These are phyloP conservation scores for Accipiter virgatus DNA, from an alignment of 2,113 vertebrate genomes.

Conservation along the genomic window DNA sequence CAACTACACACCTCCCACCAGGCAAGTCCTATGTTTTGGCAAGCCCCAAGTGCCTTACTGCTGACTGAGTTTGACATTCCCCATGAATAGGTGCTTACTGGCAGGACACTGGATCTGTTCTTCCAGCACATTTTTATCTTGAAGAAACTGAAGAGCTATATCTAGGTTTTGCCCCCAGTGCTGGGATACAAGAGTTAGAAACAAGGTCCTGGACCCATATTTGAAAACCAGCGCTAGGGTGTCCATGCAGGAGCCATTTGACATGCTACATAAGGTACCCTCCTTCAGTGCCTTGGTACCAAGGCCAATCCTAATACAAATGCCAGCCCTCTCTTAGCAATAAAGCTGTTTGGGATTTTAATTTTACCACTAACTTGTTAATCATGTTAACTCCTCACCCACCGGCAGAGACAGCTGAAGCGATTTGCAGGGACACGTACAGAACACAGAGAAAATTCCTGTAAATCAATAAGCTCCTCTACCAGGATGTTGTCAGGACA, in stretches of 20 bases:
- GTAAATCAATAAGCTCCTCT: background rate
- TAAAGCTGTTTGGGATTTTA: background rate
- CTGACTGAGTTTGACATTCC: background rate
- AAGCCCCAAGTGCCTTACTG: background rate
- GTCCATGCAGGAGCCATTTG: background rate
- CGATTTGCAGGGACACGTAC: background rate
- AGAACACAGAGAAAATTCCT: background rate
- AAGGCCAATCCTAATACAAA: background rate
- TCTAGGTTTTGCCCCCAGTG: background rate
- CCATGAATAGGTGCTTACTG: background rate
- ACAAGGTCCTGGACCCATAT: background rate
- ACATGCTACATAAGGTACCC: background rate
- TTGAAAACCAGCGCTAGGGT: background rate
- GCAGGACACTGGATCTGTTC: background rate
- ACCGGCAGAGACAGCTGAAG: background rate
- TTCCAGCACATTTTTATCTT: background rate
- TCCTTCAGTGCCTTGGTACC: background rate
- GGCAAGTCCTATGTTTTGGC: background rate
- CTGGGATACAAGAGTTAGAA: background rate
- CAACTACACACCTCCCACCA: background rate
- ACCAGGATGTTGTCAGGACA: background rate
- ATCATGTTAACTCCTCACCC: background rate
- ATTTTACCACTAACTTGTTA: background rate
- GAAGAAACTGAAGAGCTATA: background rate
- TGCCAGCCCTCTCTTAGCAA: background rate